A percentile compares a stretch with the other conserved stretches of the same genome.
These are phyloP conservation scores for Tetraneura akinire DNA, from an alignment of 1,140 invertebrate genomes.

Conservation along the genomic window DNA sequence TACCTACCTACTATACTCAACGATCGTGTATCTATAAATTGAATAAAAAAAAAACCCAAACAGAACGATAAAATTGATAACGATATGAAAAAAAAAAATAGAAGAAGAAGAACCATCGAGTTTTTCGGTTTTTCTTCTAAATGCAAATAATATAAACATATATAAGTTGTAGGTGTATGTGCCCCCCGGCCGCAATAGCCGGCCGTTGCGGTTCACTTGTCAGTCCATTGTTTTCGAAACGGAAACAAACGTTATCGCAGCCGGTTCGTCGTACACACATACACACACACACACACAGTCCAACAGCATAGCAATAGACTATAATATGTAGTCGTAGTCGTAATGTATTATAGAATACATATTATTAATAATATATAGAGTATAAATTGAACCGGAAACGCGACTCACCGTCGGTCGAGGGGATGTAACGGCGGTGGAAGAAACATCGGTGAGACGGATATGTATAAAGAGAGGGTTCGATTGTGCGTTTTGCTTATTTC, in stretches of 20 bases:
- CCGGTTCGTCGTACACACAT: slow-evolving; percentile 37
- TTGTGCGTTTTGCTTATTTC: not conserved
- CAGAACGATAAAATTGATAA: not conserved
- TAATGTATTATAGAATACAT: not conserved
- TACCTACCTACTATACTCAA: too few species aligned
- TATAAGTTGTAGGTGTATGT: not conserved
- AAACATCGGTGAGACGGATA: not conserved
- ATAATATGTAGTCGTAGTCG: not conserved
- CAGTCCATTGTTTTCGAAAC: slow-evolving; percentile 49
- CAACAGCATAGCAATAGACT: not conserved
- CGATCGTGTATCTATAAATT: too few species aligned
- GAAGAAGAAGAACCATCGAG: not conserved
- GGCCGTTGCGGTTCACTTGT: slow-evolving; percentile 35
- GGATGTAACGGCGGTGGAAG: not conserved
- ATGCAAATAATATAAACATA: not conserved
- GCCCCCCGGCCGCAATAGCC: not conserved
- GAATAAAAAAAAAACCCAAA: too few species aligned
- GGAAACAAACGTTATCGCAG: slow-evolving; percentile 50
- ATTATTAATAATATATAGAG: not conserved
- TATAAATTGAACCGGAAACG: slow-evolving; percentile 49
- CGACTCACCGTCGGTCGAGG: slow-evolving; percentile 7
- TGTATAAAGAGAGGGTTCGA: slow-evolving; percentile 2
- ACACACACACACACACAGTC: too few species aligned
- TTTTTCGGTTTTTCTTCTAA: not conserved
- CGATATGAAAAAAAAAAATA: not conserved